Conservation (phyloP, 2,888 invertebrate genomes). For the Carpatolechia fugitivella region DNA sequence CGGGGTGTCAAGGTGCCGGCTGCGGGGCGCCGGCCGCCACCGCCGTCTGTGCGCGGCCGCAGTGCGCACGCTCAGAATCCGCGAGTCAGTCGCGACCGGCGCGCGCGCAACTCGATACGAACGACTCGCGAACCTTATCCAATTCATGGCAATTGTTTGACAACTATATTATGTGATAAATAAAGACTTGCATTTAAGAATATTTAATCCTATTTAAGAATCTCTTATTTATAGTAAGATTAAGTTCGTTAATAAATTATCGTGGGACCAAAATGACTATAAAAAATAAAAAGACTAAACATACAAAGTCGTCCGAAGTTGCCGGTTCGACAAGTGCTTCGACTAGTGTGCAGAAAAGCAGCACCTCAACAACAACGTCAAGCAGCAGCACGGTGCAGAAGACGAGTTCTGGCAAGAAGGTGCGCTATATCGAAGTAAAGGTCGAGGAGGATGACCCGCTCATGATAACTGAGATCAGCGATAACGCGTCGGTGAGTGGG, state of each 20-base stretch:
- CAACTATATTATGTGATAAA: conserved; percentile 55
- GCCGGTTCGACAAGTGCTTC: conserved; percentile 58
- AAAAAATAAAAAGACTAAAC: conserved; percentile 78
- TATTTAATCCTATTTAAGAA: conserved; percentile 67
- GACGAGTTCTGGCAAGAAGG: conserved; percentile 72
- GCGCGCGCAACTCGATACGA: conserved; percentile 75
- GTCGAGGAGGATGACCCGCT: conserved; percentile 76
- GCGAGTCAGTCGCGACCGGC: conserved; percentile 69
- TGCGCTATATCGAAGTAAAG: conserved; percentile 75
- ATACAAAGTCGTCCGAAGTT: conserved; percentile 65
- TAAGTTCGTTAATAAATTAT: conserved; percentile 31
- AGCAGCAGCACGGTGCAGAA: conserved; percentile 67
- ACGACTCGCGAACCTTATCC: conserved; percentile 68
- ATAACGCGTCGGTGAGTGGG: conserved; percentile 69
- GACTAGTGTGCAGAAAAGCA: conserved; percentile 68
- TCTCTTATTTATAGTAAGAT: conserved; percentile 47
- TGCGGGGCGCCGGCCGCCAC: conserved; percentile 44
- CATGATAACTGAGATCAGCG: conserved; percentile 75
- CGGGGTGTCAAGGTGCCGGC: conserved; percentile 43
- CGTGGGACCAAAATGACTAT: conserved; percentile 74
- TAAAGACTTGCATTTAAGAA: conserved; percentile 39
- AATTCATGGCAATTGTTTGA: conserved; percentile 67
- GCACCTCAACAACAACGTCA: conserved; percentile 60
- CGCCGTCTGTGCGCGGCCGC: conserved; percentile 40
- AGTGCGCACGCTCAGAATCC: conserved; percentile 55